Evolutionary conservation across 2,113 vertebrate genomes (phyloP).

Genomic region (Oreotragus oreotragus): DNA sequence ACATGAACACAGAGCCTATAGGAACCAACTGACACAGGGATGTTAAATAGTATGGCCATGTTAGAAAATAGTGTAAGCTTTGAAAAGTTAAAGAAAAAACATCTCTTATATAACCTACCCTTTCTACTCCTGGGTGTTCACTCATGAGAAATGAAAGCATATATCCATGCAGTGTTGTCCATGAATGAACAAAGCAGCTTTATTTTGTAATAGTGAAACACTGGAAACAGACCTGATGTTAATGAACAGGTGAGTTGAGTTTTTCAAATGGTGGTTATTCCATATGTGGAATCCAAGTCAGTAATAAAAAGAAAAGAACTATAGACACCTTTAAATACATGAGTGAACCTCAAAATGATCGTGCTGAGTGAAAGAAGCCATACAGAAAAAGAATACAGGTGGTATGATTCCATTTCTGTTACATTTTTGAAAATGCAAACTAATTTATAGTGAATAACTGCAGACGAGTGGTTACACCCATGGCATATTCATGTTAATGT

Average conservation of each 20-base stretch:
- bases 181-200: not conserved
- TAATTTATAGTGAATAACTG: not conserved
- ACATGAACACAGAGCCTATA: not conserved
- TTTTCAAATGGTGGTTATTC: not conserved
- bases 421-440: not conserved
- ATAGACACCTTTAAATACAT: not conserved
- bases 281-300: not conserved
- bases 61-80: not conserved
- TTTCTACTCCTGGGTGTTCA: not conserved
- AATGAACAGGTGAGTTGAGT: not conserved
- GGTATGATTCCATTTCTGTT: not conserved
- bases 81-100: not conserved
- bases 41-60: not conserved
- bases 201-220: not conserved
- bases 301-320: not conserved
- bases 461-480: not conserved
- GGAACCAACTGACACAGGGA: not conserved
- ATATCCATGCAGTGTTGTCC: not conserved
- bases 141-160: not conserved
- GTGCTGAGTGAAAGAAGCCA: not conserved
- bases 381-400: not conserved
- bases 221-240: not conserved
- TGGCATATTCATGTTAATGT: too few species aligned
- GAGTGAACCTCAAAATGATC: not conserved
- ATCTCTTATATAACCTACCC: not conserved